Base-by-base conservation (phyloP, 2,888 invertebrate genomes). In the Junonia oenone region DNA sequence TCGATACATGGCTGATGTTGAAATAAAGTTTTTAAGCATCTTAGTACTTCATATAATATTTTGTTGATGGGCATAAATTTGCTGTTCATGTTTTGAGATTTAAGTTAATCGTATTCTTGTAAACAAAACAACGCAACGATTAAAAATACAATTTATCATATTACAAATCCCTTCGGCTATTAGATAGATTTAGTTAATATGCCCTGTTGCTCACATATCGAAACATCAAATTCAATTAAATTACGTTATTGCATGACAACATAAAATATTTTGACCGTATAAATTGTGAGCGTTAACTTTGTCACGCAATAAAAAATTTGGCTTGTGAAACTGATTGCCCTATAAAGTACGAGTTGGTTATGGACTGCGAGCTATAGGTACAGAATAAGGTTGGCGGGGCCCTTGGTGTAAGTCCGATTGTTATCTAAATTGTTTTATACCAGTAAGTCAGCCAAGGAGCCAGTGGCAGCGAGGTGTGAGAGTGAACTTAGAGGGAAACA, bases 401-500 rank as follows among this genome's bases (percentile, higher is more conserved):
- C 17, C 8, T 29, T 11, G 17, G 15, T n/a, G n/a, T 11, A 17
- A n/a, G 14, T 17, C 35, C 14, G 56, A 57, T 63, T 55, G 51
- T 49, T 55, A 59, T 61, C 40, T 50, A 46, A 49, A 51, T 13
- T 52, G 55, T 56, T 59, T 58, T 56, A 56, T 56, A 58, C 45
- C 65, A 64, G 67, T 73, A 71, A 73, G 22, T 22, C 22, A 22
- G 22, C 70, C 14, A 27, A 11, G 11, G 14, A 38, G 6, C 37
- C 13, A 19, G 35, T 53, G 11, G 5, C 6, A 37, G 64, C 65
- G 69, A 78, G 78, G 75, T 80, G 79, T 66, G 70, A 76, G 68
- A 73, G 68, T 79, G 75, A 79, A 81, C 29, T 77, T 72, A 74
- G 68, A 72, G 68, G 66, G 68, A 72, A 73, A 60, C 76, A 77